Evolutionary conservation across 2,888 invertebrate genomes (phyloP), one percentile per base, ranked within the genome.

Genomic region (Phengaris arion): DNA sequence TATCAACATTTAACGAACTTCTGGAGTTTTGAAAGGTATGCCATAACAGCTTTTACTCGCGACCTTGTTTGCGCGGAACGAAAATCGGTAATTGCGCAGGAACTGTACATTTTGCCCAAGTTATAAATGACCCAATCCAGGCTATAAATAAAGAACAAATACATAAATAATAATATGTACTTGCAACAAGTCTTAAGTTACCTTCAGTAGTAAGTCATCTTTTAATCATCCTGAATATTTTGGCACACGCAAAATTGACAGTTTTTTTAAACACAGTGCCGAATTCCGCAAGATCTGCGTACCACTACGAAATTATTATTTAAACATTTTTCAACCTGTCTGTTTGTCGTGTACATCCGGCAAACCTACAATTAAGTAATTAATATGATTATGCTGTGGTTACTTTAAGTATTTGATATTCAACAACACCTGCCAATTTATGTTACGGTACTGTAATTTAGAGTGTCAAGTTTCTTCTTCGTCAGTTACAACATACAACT

Each of bases 1-100:
- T 75, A 77, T 74, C 77, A 74, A 77, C 80, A 79, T 79, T 73
- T 77, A 78, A 64, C 64, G 64, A 64, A 64, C 59, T 59, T 77
- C 77, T 79, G 77, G 77, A 77, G 75, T 72, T 74, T 73, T 74
- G 15, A 45, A 35, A 48, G 54, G 54, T 74, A 77, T 52, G 51
- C 68, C 74, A 59, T 68, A 77, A 74, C 68, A 74, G 73, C 64
- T 64, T 64, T 64, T 64, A 35, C 35, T 8, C 48, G 48, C 59
- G 22, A 22, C 64, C 45, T 35, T 64, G 13, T 45, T 64, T 64
- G 12, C 22, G 10, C 52, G 2, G 64, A 64, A 22, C 15, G 22
- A 59, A 55, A 35, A 13, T 22, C 12, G 35, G 6, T 52, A 2
- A 52, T 12, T 9, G 3, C 12, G 10, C 59, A 59, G 22, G 10